Conservation (phyloP, 2,797 vertebrate genomes). For the Phataginus tetradactyla region DNA sequence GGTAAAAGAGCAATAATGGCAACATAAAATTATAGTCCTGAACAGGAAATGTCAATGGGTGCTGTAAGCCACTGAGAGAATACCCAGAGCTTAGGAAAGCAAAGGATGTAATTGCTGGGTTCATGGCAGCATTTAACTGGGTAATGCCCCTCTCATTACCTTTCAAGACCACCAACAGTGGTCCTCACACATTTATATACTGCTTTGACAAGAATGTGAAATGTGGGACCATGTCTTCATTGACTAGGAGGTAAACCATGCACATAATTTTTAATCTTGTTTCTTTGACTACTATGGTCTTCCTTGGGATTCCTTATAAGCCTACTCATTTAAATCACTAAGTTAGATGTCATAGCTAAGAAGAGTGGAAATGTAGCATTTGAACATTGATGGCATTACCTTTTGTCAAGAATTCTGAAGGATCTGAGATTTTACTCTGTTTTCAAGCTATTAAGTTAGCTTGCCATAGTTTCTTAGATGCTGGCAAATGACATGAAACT, state of each 20-base stretch:
- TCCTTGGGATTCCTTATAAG: not conserved
- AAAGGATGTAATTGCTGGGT: slow-evolving; percentile 30
- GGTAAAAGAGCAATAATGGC: slow-evolving; percentile 1
- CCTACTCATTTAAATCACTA: not conserved
- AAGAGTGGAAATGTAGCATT: not conserved
- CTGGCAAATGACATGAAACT: not conserved
- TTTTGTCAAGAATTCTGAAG: not conserved
- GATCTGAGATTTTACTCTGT: not conserved
- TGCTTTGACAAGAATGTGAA: not conserved
- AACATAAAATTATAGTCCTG: slow-evolving; percentile 65
- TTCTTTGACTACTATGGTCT: not conserved
- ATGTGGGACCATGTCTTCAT: not conserved
- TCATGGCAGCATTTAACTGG: not conserved
- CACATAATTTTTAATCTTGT: not conserved
- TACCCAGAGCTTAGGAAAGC: slow-evolving; percentile 54
- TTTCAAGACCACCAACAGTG: slow-evolving; percentile 46
- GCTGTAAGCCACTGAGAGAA: slow-evolving; percentile 34
- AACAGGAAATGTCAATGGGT: slow-evolving; percentile 17
- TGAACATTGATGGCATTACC: not conserved
- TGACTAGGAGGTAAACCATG: not conserved
- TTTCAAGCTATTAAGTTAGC: not conserved
- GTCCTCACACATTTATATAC: not conserved
- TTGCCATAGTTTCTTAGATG: slow-evolving; percentile 8
- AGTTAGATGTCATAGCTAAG: not conserved
- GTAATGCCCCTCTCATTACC: not conserved